Conservation (phyloP, 2,113 vertebrate species). For the Psilopogon haemacephalus region DNA sequence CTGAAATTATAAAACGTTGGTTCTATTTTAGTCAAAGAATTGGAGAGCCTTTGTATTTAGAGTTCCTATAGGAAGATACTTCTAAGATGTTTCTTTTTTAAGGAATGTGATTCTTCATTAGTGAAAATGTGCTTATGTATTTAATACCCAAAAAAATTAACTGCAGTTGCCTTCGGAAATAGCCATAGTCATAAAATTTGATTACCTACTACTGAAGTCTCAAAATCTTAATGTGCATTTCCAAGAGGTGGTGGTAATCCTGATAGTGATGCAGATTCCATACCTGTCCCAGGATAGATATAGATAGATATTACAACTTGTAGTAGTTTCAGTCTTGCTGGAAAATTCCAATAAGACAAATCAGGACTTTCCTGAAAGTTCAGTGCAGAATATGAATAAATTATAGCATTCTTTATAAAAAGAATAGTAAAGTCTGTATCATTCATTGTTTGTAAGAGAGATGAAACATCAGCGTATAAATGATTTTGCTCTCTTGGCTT, state of each 20-base stretch:
- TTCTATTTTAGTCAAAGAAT: neutral
- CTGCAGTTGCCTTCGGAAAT: neutral
- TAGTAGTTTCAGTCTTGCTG: too few relatives aligned
- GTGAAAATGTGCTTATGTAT: neutral
- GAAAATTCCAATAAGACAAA: too few relatives aligned
- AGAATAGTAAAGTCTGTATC: too few relatives aligned
- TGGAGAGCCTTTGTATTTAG: neutral
- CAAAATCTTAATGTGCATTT: neutral
- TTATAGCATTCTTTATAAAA: too few relatives aligned
- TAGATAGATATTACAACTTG: too few relatives aligned
- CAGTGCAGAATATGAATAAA: too few relatives aligned
- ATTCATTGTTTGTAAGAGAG: too few relatives aligned
- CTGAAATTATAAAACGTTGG: constrained; percentile 18
- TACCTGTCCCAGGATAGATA: neutral
- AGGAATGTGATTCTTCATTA: neutral
- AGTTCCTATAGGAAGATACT: neutral
- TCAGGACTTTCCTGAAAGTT: too few relatives aligned
- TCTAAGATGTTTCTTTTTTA: neutral
- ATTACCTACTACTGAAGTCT: neutral
- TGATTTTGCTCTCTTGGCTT: too few relatives aligned
- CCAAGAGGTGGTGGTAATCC: neutral
- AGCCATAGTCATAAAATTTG: fast-evolving
- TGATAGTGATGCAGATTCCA: neutral
- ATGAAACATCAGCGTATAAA: too few relatives aligned
- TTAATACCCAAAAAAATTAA: neutral